These are phyloP conservation scores for Chrysochloris asiatica DNA, from an alignment of 2,113 vertebrate genomes.

Conservation along the genomic window DNA sequence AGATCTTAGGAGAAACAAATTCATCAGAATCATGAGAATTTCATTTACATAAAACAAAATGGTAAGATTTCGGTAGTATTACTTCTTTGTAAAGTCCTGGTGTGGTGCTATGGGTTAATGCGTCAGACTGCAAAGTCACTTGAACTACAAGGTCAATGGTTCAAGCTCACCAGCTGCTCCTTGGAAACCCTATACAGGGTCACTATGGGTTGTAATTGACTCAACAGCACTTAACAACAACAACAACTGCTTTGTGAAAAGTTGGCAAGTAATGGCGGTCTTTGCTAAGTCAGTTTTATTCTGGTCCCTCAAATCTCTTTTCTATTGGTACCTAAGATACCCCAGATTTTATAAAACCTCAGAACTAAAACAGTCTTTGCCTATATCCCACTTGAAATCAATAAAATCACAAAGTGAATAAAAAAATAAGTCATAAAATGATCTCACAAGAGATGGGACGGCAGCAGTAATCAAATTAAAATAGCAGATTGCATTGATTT, in stretches of 20 bases:
- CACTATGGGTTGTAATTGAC: no score
- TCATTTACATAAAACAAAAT: slow-evolving; percentile 26
- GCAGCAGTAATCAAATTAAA: neutral
- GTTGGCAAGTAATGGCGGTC: neutral
- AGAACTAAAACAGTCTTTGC: neutral
- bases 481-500: neutral
- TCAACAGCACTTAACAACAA: no score
- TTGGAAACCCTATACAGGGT: no score
- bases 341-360: neutral
- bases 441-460: neutral
- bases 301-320: neutral
- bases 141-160: no score
- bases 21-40: neutral
- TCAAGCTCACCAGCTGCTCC: no score
- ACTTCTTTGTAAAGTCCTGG: slow-evolving; percentile 7
- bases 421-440: neutral
- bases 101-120: no score
- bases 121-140: no score
- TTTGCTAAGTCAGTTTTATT: neutral
- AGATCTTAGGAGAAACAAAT: neutral
- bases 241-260: no score
- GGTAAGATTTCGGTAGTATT: slow-evolving; percentile 5
- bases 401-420: neutral
- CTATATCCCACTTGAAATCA: neutral
- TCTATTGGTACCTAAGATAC: neutral